Conservation (phyloP, 2,113 vertebrate genomes). For the Emydocephalus ijimae region DNA sequence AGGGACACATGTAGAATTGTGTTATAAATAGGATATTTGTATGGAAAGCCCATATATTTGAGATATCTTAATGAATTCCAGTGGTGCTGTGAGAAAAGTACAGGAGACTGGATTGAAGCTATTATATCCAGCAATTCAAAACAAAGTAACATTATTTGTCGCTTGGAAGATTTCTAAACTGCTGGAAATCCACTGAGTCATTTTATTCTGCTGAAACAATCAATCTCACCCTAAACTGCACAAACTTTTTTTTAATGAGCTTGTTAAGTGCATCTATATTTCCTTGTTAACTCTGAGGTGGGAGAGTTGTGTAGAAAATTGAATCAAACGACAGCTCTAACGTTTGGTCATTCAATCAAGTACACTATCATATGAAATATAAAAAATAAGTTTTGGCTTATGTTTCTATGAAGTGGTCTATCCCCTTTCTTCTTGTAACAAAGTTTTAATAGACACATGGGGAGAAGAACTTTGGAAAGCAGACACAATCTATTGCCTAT, state of each 20-base stretch:
- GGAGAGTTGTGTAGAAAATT: conserved; percentile 7
- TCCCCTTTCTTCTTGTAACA: neutral
- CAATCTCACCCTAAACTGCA: conserved; percentile 9
- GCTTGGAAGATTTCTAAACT: conserved; percentile 19
- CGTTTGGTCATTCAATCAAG: conserved; percentile 33
- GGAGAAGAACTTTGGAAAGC: no score
- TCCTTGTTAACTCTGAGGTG: conserved; percentile 5
- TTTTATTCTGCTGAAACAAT: conserved; percentile 27
- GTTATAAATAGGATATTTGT: neutral
- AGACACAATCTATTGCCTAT: no score
- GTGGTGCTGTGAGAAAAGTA: neutral
- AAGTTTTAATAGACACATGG: no score
- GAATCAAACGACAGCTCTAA: conserved; percentile 25
- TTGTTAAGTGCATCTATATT: conserved; percentile 19
- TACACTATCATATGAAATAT: conserved; percentile 3
- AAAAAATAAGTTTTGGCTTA: conserved; percentile 38
- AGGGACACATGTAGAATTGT: neutral
- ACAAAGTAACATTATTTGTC: neutral
- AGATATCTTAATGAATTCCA: neutral
- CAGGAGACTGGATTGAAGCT: neutral
- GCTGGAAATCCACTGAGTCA: neutral
- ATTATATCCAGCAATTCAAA: neutral
- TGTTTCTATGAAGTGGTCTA: neutral
- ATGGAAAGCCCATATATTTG: neutral
- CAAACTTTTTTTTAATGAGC: conserved; percentile 19